Percentiles rank a stretch among this genome's conserved stretches.
Conservation (phyloP, 2,113 vertebrate species). For the Spea multiplicata region DNA sequence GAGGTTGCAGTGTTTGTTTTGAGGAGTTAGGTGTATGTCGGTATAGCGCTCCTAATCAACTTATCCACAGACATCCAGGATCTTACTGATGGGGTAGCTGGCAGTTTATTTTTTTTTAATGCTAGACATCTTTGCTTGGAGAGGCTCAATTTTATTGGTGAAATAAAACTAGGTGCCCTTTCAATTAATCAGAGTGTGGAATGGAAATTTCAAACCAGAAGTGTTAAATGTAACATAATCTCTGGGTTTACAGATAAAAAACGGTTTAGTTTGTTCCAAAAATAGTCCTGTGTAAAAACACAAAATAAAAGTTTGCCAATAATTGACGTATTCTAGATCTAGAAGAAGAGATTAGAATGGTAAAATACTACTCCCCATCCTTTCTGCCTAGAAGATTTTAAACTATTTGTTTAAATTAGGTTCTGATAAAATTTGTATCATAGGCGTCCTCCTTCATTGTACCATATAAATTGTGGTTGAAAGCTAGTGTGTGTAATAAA, state of each 20-base stretch:
- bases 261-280: conserved; percentile 24
- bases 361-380: background rate
- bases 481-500: background rate
- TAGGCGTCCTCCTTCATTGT: background rate
- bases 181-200: background rate
- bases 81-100: no score
- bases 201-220: background rate
- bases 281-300: conserved; percentile 18
- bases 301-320: conserved; percentile 13
- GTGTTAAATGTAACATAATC: conserved; percentile 18
- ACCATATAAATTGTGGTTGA: background rate
- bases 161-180: no score
- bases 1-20: no score
- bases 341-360: background rate
- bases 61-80: no score
- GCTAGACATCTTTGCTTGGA: no score
- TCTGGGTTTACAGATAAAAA: conserved; percentile 22
- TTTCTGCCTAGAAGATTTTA: background rate
- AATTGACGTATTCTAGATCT: background rate
- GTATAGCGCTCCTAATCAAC: no score
- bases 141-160: no score
- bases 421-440: background rate
- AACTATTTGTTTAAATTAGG: background rate
- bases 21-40: no score
- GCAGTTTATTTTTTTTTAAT: no score